These are phyloP conservation scores for Cephus sareptanus DNA, from an alignment of 2,888 invertebrate genomes.

Conservation along the genomic window DNA sequence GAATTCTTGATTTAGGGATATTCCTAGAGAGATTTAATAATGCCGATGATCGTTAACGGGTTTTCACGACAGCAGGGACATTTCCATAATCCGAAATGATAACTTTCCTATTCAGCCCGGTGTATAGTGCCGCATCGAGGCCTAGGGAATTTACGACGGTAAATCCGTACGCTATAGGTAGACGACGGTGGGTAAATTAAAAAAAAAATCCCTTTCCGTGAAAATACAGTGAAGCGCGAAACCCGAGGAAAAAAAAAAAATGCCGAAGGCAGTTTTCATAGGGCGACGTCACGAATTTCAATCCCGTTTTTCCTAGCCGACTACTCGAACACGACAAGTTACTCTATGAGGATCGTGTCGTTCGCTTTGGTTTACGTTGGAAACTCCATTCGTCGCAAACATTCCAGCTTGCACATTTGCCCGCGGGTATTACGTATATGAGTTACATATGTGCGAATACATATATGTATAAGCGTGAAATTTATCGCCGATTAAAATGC, in stretches of 20 bases:
- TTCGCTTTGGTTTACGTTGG: constrained; percentile 19
- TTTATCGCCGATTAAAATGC: constrained; percentile 5
- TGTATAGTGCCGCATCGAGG: not conserved
- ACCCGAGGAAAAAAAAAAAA: not conserved
- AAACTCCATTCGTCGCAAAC: not conserved
- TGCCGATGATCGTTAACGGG: not conserved
- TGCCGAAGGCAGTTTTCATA: not conserved
- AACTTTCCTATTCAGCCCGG: not conserved
- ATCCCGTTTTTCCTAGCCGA: not conserved
- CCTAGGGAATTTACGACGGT: not conserved
- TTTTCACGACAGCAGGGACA: not conserved
- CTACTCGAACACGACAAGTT: constrained; percentile 28
- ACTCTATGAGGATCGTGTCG: constrained; percentile 27
- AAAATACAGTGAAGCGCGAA: not conserved
- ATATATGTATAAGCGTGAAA: not conserved
- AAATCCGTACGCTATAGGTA: not conserved
- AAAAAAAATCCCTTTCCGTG: not conserved
- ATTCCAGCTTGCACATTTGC: not conserved
- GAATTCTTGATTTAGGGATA: not conserved
- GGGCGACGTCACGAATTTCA: not conserved
- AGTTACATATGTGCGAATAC: not conserved
- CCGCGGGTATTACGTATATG: not conserved
- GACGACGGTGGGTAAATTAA: not conserved
- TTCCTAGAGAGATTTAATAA: not conserved
- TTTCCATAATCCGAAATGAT: not conserved